Conservation (phyloP, 2,113 vertebrate genomes). For the Indri indri region DNA sequence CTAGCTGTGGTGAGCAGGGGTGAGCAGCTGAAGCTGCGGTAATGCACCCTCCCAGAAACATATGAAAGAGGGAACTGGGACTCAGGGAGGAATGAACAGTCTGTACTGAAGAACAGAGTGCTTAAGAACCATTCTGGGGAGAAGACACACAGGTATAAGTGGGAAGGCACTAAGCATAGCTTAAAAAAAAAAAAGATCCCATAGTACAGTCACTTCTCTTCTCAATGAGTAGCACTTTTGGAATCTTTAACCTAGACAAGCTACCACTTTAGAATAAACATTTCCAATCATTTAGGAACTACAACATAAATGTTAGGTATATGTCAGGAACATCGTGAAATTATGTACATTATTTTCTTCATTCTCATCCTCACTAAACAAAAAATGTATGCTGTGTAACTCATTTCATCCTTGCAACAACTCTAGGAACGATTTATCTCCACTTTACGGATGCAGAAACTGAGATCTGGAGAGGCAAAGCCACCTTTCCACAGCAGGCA, state of each 20-base stretch:
- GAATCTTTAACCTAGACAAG: background rate
- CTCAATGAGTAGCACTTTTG: background rate
- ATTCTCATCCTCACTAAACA: background rate
- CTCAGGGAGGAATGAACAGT: background rate
- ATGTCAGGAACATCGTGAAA: background rate
- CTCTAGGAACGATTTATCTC: background rate
- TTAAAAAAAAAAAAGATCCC: background rate
- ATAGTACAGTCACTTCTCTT: background rate
- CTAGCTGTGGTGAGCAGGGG: background rate
- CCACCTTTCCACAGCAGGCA: background rate
- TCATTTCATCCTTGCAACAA: background rate
- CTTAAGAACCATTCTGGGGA: background rate
- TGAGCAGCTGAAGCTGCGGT: background rate
- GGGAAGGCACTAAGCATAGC: background rate
- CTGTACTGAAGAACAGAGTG: background rate
- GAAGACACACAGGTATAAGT: background rate
- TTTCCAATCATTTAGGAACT: background rate
- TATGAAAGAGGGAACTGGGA: background rate
- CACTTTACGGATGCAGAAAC: background rate
- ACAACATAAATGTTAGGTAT: background rate
- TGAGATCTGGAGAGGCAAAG: background rate
- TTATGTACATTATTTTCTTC: background rate
- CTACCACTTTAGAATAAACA: background rate
- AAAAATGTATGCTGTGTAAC: background rate
- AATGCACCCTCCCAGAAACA: background rate